Conservation (phyloP, 1,140 invertebrate species). For the Diorhabda sublineata region DNA sequence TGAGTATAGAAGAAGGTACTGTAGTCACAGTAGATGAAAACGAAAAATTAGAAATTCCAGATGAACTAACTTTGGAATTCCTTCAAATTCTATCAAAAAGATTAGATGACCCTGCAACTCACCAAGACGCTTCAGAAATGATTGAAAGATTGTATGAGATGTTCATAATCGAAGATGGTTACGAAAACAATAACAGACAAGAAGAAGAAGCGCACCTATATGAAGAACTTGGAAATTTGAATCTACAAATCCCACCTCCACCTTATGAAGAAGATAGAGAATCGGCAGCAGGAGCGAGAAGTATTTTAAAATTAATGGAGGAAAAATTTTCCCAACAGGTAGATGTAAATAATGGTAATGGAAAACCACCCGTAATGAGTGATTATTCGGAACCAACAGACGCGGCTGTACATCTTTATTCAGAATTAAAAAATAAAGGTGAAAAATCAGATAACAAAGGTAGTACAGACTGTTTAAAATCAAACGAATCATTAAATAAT, state of each 20-base stretch:
- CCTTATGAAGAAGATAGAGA: conserved; percentile 39
- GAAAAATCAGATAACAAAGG: conserved; percentile 34
- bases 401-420: conserved; percentile 64
- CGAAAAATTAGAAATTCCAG: conserved; percentile 61
- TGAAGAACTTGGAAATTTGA: conserved; percentile 55
- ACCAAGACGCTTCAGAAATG: conserved; percentile 69
- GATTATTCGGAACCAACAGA: conserved; percentile 72
- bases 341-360: conserved; percentile 48
- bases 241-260: conserved; percentile 46
- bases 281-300: conserved; percentile 39
- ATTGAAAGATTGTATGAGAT: conserved; percentile 75
- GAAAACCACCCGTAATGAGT: conserved; percentile 56
- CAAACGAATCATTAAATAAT: conserved; percentile 47
- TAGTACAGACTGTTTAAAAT: conserved; percentile 46
- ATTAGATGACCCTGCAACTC: conserved; percentile 67
- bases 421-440: conserved; percentile 57
- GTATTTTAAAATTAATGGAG: conserved; percentile 43
- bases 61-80: conserved; percentile 70
- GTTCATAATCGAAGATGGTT: conserved; percentile 69
- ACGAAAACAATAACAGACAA: conserved; percentile 57
- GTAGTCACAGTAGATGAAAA: conserved; percentile 48
- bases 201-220: conserved; percentile 62
- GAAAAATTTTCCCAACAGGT: conserved; percentile 49
- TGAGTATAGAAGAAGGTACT: conserved; percentile 44
- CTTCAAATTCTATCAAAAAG: conserved; percentile 64